Evolutionary conservation across 2,888 invertebrate species (phyloP).

Genomic region (Dinocampus coccinellae): DNA sequence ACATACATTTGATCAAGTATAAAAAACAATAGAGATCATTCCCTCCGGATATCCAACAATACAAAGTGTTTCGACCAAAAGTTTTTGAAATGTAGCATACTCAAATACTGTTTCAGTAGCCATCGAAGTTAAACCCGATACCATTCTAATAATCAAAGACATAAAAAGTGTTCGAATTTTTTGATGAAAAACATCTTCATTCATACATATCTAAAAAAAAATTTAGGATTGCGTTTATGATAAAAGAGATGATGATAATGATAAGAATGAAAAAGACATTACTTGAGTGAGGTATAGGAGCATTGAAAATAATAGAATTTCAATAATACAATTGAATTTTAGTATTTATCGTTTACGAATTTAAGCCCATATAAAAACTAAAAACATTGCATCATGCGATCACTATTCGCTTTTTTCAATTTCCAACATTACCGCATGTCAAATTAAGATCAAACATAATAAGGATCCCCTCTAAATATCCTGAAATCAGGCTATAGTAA

Average conservation of each 20-base stretch:
- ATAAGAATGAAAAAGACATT: slow-evolving; percentile 18
- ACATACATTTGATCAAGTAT: background rate
- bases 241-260: background rate
- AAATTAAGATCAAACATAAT: too few relatives aligned
- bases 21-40: too few relatives aligned
- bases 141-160: slow-evolving; percentile 32
- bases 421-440: too few relatives aligned
- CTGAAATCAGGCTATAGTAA: too few relatives aligned
- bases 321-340: background rate
- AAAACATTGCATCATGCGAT: too few relatives aligned
- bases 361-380: too few relatives aligned
- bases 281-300: slow-evolving; percentile 28
- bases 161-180: slow-evolving; percentile 28
- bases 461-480: too few relatives aligned
- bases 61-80: too few relatives aligned
- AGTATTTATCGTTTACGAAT: background rate
- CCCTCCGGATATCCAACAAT: too few relatives aligned
- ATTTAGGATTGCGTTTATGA: too few relatives aligned
- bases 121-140: slow-evolving; percentile 54
- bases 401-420: too few relatives aligned
- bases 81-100: background rate
- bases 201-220: background rate
- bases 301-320: too few relatives aligned
- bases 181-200: slow-evolving; percentile 9
- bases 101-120: slow-evolving; percentile 51